Evolutionary conservation across 2,888 invertebrate species (phyloP).

Genomic region (Amphiduros pacificus): DNA sequence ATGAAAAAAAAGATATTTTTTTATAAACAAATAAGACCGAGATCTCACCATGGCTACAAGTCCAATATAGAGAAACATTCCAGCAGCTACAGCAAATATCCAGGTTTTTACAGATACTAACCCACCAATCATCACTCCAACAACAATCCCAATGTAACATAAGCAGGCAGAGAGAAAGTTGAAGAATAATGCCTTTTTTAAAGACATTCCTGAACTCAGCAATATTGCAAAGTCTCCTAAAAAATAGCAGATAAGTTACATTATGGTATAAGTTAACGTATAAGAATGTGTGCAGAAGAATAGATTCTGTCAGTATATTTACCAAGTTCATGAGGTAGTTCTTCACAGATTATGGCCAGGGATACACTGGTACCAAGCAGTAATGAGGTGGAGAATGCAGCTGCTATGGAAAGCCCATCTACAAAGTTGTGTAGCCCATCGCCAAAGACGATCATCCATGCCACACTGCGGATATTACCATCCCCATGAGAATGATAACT

Average conservation of each 20-base stretch:
- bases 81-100: conserved; percentile 67
- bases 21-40: too few relatives aligned
- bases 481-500: conserved; percentile 13
- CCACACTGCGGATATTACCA: conserved; percentile 58
- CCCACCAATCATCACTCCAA: conserved; percentile 64
- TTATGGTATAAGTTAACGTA: too few relatives aligned
- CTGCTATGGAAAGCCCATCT: conserved; percentile 67
- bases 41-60: conserved; percentile 66
- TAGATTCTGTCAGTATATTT: too few relatives aligned
- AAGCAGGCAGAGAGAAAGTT: conserved; percentile 66
- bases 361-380: conserved; percentile 65
- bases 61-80: conserved; percentile 68
- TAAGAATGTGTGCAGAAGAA: too few relatives aligned
- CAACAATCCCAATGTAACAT: conserved; percentile 64
- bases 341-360: conserved; percentile 67
- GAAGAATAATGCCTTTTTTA: conserved; percentile 65
- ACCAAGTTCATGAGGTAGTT: conserved; percentile 69
- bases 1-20: too few relatives aligned
- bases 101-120: conserved; percentile 60
- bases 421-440: conserved; percentile 69
- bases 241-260: too few relatives aligned
- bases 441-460: conserved; percentile 69
- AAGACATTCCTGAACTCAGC: conserved; percentile 65
- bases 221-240: conserved; percentile 68
- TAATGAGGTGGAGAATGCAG: conserved; percentile 65